Base-by-base conservation (phyloP, 2,113 vertebrate species). In the Anser brachyrhynchus region DNA sequence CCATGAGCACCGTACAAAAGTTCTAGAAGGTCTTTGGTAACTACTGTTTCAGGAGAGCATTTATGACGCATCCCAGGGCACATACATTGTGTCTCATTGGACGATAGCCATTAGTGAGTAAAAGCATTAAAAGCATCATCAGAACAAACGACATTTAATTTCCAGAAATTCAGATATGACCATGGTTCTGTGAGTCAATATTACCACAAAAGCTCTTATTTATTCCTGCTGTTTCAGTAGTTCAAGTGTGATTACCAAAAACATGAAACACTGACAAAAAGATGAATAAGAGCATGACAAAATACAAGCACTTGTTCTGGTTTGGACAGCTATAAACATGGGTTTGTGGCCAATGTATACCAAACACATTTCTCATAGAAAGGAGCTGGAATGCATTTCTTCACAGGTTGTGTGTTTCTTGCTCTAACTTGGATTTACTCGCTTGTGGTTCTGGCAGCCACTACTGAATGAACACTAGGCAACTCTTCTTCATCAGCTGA, bases 71-170 rank as follows among this genome's bases (percentile, higher is more conserved):
- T 10, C 16, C 59, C 64, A 44, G 39, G 28, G 52, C 22, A 29
- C 37, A 66, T 7, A 25, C 14, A 25, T 64, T 25, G 26, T 58
- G 17, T n/a, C 17, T 51, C 14, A 39, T 55, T 46, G 67, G 11
- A 29, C 9, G 54, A 39, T 6, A 64, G 41, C 17, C 33, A 71
- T 33, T 59, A 44, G 44, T 37, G 52, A 66, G 14, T n/a, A 49
- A 37, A 89, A 87, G 58, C 71, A 90, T 54, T 90, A 84, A 84
- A 96, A 91, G 16, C 58, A 69, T 33, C 54, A 90, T 54, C 33
- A 59, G 49, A 93, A 91, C 37, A 11, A 73, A 6, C 26, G 20
- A 49, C 11, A 41, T 71, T 74, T 81, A 73, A 87, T 72, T 76
- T 33, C 33, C 67, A 80, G 16, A 75, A 77, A 26, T 94, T 82